Evolutionary conservation across 2,888 invertebrate species (phyloP).

Genomic region (Eristalis tenax): DNA sequence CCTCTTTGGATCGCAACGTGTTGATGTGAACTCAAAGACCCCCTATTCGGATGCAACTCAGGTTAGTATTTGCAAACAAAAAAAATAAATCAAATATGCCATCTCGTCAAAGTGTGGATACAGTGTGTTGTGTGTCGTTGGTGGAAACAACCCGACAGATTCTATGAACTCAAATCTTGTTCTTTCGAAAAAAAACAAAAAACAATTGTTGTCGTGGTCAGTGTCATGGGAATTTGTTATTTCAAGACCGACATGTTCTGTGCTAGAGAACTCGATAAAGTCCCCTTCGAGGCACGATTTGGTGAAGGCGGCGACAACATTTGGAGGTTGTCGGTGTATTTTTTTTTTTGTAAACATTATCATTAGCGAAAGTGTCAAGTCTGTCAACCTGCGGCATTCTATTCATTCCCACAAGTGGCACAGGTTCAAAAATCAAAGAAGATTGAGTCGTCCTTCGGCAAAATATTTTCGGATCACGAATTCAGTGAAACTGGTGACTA

Average conservation of each 20-base stretch:
- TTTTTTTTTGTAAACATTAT: too few relatives aligned
- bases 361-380: too few relatives aligned
- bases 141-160: too few relatives aligned
- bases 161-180: neutral
- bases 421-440: too few relatives aligned
- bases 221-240: neutral
- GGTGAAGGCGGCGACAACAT: too few relatives aligned
- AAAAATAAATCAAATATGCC: too few relatives aligned
- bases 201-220: neutral
- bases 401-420: too few relatives aligned
- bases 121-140: too few relatives aligned
- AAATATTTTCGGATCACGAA: too few relatives aligned
- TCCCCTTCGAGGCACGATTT: neutral
- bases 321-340: neutral
- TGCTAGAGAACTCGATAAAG: neutral
- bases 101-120: neutral
- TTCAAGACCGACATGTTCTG: neutral
- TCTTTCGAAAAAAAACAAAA: neutral
- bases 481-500: too few relatives aligned
- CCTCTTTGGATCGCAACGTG: constrained; percentile 94
- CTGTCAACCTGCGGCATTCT: too few relatives aligned
- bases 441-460: too few relatives aligned
- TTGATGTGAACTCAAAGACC: constrained; percentile 94
- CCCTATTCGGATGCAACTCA: constrained; percentile 99
- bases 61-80: constrained; percentile 84